A percentile compares a stretch with the other conserved stretches of the same genome.
These are phyloP conservation scores for Calliphora vomitoria DNA, from an alignment of 2,888 invertebrate genomes.

Conservation along the genomic window DNA sequence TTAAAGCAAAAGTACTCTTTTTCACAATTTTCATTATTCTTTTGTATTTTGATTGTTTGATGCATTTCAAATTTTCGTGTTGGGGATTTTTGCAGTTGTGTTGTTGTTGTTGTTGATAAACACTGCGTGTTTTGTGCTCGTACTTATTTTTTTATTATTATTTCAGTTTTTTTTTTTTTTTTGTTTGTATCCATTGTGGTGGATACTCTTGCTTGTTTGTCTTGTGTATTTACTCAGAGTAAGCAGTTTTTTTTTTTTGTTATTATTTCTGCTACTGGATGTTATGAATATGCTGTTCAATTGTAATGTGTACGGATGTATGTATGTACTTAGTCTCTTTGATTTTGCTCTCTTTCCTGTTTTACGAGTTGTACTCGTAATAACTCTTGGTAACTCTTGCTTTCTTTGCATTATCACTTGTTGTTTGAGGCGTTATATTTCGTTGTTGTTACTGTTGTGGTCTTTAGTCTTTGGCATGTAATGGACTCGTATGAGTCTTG, in stretches of 20 bases:
- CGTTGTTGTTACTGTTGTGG: conserved; percentile 63
- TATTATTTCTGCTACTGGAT: conserved; percentile 50
- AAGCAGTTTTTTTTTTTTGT: conserved; percentile 50
- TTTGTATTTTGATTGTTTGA: conserved; percentile 58
- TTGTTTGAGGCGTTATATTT: conserved; percentile 70
- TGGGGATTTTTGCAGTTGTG: conserved; percentile 42
- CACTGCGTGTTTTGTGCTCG: conserved; percentile 49
- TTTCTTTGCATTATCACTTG: conserved; percentile 74
- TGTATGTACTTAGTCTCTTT: conserved; percentile 29
- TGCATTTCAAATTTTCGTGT: conserved; percentile 59
- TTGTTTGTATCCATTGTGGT: conserved; percentile 53
- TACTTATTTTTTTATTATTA: not conserved
- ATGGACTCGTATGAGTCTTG: conserved; percentile 68
- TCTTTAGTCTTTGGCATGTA: conserved; percentile 71
- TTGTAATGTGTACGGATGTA: not conserved
- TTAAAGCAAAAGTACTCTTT: conserved; percentile 35
- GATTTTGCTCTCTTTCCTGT: conserved; percentile 17
- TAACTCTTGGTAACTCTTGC: conserved; percentile 71
- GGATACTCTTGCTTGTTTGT: conserved; percentile 56
- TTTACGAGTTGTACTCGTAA: conserved; percentile 39
- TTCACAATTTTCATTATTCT: conserved; percentile 43
- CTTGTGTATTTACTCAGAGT: conserved; percentile 65
- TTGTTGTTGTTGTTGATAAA: conserved; percentile 48
- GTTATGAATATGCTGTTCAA: conserved; percentile 33
- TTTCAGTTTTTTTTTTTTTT: not conserved